These are phyloP conservation scores for Notarius lentiginosus DNA, from an alignment of 2,113 vertebrate genomes.

Conservation along the genomic window DNA sequence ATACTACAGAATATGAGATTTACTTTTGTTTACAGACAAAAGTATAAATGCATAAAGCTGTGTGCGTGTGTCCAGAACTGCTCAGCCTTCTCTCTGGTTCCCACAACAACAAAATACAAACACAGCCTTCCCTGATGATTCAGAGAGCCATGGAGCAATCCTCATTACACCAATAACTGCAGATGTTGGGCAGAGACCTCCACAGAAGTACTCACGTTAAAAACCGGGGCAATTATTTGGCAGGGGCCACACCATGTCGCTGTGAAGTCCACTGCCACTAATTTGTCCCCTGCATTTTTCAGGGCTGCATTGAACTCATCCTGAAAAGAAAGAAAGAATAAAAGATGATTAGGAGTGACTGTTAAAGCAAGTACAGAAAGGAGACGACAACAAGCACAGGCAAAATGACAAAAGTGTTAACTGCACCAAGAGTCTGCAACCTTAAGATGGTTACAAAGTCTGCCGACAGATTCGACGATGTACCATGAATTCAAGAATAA, in stretches of 20 bases:
- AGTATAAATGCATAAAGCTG: too few relatives aligned
- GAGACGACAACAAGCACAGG: background rate
- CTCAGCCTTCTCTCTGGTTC: constrained; percentile 11
- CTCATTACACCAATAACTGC: constrained; percentile 29
- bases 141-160: background rate
- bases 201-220: constrained; percentile 70
- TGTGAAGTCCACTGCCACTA: constrained; percentile 89
- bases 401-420: background rate
- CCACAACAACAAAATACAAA: constrained; percentile 41
- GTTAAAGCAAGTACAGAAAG: background rate
- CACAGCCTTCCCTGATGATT: constrained; percentile 3
- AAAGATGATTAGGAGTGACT: background rate
- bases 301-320: constrained; percentile 67
- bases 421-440: background rate
- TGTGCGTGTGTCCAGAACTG: background rate
- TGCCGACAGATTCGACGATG: background rate
- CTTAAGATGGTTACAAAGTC: background rate
- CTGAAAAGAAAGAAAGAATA: constrained; percentile 59
- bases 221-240: constrained; percentile 76
- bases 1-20: background rate
- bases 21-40: background rate
- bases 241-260: constrained; percentile 92
- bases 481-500: background rate
- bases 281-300: constrained; percentile 68
- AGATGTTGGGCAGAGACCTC: constrained; percentile 12